Conservation (phyloP, 2,113 vertebrate genomes). For the Hypomesus transpacificus region DNA sequence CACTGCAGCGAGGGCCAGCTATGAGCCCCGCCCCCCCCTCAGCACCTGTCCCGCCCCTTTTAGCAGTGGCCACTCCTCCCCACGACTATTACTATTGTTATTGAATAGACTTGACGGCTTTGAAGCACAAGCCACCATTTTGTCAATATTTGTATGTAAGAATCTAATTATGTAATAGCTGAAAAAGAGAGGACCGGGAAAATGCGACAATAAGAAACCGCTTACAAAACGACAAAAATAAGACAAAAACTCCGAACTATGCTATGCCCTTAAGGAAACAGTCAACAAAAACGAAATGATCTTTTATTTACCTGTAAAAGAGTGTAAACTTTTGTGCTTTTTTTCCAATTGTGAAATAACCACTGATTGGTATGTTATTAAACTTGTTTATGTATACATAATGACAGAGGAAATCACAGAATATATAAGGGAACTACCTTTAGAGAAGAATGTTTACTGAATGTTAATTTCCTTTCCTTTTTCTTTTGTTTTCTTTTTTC, state of each 20-base stretch:
- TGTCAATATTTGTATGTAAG: constrained; percentile 99
- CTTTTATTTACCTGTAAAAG: constrained; percentile 99
- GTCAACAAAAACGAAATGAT: constrained; percentile 81
- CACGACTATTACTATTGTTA: constrained; percentile 45
- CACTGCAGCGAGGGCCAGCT: constrained; percentile 86
- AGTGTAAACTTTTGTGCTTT: constrained; percentile 99
- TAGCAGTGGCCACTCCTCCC: constrained; percentile 55
- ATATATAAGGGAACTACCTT: constrained; percentile 97
- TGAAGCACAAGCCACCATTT: constrained; percentile 89
- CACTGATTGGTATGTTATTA: constrained; percentile 99
- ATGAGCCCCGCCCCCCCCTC: constrained; percentile 74
- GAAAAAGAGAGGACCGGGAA: constrained; percentile 60
- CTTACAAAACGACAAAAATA: constrained; percentile 30
- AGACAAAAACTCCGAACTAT: constrained; percentile 74
- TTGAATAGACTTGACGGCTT: constrained; percentile 82
- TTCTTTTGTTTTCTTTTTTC: constrained; percentile 25
- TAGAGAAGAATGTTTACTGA: constrained; percentile 98
- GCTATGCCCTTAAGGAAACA: constrained; percentile 88
- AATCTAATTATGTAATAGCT: constrained; percentile 93
- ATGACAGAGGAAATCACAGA: constrained; percentile 88
- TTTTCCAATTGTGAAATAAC: constrained; percentile 99
- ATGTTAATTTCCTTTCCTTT: constrained; percentile 82
- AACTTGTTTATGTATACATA: constrained; percentile 95
- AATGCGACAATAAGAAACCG: constrained; percentile 20
- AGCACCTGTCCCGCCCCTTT: constrained; percentile 58